Conservation (phyloP, 1,140 invertebrate genomes). For the Panagrolaimus sp. region DNA sequence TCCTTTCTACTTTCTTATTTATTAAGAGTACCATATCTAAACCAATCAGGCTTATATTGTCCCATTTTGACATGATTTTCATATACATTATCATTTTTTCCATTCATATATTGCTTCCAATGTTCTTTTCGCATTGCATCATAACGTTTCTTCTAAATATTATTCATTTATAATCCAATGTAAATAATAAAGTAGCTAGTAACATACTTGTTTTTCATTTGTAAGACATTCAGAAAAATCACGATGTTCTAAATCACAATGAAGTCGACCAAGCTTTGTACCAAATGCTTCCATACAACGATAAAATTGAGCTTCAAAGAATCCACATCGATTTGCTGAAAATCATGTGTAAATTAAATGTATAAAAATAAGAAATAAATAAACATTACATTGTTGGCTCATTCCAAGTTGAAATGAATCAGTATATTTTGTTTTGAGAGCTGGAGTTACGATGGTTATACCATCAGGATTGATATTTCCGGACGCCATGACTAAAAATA, state of each 20-base stretch:
- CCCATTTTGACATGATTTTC: conserved; percentile 38
- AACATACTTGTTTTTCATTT: conserved; percentile 49
- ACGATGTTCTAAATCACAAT: conserved; percentile 55
- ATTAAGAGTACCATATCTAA: conserved; percentile 31
- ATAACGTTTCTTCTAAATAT: conserved; percentile 28
- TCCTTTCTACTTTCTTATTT: no score
- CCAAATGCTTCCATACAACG: conserved; percentile 53
- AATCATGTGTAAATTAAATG: neutral
- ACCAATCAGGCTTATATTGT: conserved; percentile 44
- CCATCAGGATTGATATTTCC: conserved; percentile 5
- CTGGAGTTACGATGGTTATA: neutral
- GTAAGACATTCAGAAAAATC: conserved; percentile 49
- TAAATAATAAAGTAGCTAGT: conserved; percentile 19
- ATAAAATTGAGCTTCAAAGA: conserved; percentile 52
- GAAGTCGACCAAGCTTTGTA: conserved; percentile 42
- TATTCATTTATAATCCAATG: neutral
- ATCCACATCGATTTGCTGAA: conserved; percentile 32
- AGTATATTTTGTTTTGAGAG: neutral
- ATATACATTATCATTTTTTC: conserved; percentile 35
- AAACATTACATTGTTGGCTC: neutral
- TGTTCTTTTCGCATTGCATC: conserved; percentile 44
- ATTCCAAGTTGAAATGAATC: neutral
- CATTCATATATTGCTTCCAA: conserved; percentile 43
- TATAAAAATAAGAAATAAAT: neutral
- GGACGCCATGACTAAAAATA: neutral